Evolutionary conservation across 2,888 invertebrate genomes (phyloP), one percentile per base, ranked within the genome.

Genomic region (Chaetogeoica ovagalla): DNA sequence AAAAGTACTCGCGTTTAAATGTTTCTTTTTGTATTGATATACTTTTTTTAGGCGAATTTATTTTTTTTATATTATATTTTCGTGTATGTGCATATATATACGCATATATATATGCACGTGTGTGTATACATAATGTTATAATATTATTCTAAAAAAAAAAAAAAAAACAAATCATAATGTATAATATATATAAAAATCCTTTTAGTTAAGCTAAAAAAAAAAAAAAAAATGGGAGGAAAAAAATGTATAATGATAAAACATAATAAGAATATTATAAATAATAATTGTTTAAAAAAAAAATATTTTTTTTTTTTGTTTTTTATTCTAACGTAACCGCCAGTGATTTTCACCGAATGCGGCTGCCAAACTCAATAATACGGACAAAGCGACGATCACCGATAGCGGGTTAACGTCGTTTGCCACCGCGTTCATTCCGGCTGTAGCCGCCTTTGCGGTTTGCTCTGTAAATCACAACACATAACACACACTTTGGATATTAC

Each of bases 401-500:
- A 17, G 37, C 63, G 48, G 77, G 59, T 62, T 63, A 55, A 70
- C 52, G 52, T 60, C 52, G 52, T 60, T 62, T n/a, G 23, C 55
- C 23, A 63, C 79, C 63, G 79, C 60, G 30, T 63, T 71, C 71
- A 57, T 43, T 63, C 23, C 23, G 63, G 9, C 15, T n/a, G 48
- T 48, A 15, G 63, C 55, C 70, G 19, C 39, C 23, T 55, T 70
- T 62, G 43, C 17, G 62, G 30, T 52, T 62, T 79, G 79, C 63
- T 79, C 79, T 79, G 79, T 71, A 79, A 79, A 79, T 79, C 79
- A 79, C n/a, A 79, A 79, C 63, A 79, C 62, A 79, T 43, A 79
- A 79, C 70, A 43, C 70, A 43, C 43, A 79, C 77, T 70, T 75
- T 75, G 75, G 66, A 68, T 75, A 75, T 75, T 66, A 75, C 66